phyloP scores from a whole-genome alignment of 2,113 vertebrate species.

The Microtus richardsoni region DNA sequence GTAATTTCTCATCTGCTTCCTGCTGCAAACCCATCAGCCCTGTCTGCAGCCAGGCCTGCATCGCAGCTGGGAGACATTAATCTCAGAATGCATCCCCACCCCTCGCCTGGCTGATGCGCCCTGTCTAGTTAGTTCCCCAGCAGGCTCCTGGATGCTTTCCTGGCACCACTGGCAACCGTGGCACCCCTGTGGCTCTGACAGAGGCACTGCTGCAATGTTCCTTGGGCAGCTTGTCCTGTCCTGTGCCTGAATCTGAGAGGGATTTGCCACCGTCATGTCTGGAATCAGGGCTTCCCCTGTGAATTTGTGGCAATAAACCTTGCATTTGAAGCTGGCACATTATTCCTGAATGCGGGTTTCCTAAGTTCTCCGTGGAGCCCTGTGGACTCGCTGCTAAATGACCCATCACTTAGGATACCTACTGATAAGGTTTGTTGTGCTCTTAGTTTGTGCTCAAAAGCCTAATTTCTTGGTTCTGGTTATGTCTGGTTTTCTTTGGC shows the following conservation, averaged over 20 bases:
- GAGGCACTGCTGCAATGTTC: background rate
- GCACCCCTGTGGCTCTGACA: conserved; percentile 42
- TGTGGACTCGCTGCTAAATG: background rate
- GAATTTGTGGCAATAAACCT: conserved; percentile 29
- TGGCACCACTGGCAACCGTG: conserved; percentile 37
- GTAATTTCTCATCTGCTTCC: conserved; percentile 73
- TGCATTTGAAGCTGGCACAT: conserved; percentile 43
- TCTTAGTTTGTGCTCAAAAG: background rate
- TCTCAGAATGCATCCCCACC: conserved; percentile 35
- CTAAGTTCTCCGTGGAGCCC: background rate
- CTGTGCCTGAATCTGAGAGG: conserved; percentile 29
- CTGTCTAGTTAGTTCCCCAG: conserved; percentile 65
- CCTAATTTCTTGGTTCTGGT: background rate
- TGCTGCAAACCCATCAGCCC: conserved; percentile 65
- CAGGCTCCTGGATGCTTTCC: conserved; percentile 59
- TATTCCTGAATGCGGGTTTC: conserved; percentile 21
- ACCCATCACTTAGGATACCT: conserved; percentile 35
- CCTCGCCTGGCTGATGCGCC: background rate
- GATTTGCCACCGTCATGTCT: conserved; percentile 58
- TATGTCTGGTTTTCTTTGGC: conserved; percentile 25
- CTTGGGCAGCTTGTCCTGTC: conserved; percentile 32
- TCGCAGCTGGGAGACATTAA: conserved; percentile 81
- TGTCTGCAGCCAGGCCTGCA: conserved; percentile 47
- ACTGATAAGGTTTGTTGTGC: background rate
- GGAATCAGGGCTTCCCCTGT: background rate